Evolutionary conservation across 2,113 vertebrate genomes (phyloP).

Genomic region (Carlito syrichta): DNA sequence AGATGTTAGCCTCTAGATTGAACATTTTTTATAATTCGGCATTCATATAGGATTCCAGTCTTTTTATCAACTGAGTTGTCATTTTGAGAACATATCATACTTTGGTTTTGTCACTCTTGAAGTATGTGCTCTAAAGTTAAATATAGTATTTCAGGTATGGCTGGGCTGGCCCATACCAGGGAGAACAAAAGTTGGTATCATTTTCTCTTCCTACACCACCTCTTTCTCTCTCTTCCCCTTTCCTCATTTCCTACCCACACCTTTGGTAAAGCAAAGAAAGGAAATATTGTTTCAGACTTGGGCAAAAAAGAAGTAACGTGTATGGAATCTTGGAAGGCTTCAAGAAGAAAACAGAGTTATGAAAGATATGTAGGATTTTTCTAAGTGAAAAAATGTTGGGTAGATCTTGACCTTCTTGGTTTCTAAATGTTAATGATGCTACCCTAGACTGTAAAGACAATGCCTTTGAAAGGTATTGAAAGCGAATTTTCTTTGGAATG

Average conservation of each 20-base stretch:
- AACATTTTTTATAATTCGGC: not conserved
- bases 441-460: not conserved
- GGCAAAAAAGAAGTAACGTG: not conserved
- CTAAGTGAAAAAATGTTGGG: not conserved
- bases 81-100: not conserved
- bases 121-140: not conserved
- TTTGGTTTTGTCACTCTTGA: constrained; percentile 20
- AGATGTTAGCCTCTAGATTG: not conserved
- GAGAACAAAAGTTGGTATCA: not conserved
- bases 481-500: not conserved
- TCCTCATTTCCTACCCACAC: constrained; percentile 12
- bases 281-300: not conserved
- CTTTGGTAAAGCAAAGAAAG: not conserved
- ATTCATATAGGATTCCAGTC: constrained; percentile 18
- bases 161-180: too few species aligned
- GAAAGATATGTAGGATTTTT: not conserved
- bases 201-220: constrained; percentile 42
- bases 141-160: too few species aligned
- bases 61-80: not conserved
- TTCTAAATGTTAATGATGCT: not conserved
- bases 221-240: not conserved
- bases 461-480: not conserved
- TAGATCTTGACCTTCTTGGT: not conserved
- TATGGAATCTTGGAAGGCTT: not conserved
- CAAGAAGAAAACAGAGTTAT: constrained; percentile 11